Evolutionary conservation across 2,797 vertebrate species (phyloP).

Genomic region (Harpagifer antarcticus): DNA sequence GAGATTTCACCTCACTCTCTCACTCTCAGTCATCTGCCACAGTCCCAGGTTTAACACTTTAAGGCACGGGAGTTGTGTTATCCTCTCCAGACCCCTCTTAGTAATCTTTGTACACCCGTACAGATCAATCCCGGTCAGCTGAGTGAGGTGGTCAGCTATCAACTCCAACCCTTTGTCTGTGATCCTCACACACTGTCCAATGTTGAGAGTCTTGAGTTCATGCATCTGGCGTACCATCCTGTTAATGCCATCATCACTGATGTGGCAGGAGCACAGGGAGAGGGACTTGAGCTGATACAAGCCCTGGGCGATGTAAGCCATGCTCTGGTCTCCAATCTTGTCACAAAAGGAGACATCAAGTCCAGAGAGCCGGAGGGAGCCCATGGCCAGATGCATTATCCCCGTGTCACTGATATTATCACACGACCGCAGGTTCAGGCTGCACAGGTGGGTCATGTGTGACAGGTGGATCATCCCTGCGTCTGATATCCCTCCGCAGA

Average conservation of each 20-base stretch:
- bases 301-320: conserved; percentile 97
- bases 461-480: conserved; percentile 98
- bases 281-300: conserved; percentile 95
- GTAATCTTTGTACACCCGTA: conserved; percentile 99
- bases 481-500: conserved; percentile 97
- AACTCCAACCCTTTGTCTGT: conserved; percentile 98
- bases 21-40: conserved; percentile 99
- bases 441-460: conserved; percentile 95
- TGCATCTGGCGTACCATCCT: conserved; percentile 99
- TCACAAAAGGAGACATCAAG: conserved; percentile 98
- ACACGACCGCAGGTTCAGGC: conserved; percentile 95
- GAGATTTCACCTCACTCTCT: conserved; percentile 91
- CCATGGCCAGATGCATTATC: conserved; percentile 98
- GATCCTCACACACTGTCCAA: conserved; percentile 97
- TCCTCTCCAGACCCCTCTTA: conserved; percentile 97
- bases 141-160: conserved; percentile 96
- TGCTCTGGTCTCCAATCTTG: conserved; percentile 97
- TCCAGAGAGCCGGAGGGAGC: conserved; percentile 92
- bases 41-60: conserved; percentile 99
- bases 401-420: conserved; percentile 99
- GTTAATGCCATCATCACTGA: conserved; percentile 97
- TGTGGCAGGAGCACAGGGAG: conserved; percentile 97
- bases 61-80: conserved; percentile 99
- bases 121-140: conserved; percentile 96
- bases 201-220: conserved; percentile 96